phyloP scores from a whole-genome alignment of 2,888 invertebrate genomes.

The Muscina levida region DNA sequence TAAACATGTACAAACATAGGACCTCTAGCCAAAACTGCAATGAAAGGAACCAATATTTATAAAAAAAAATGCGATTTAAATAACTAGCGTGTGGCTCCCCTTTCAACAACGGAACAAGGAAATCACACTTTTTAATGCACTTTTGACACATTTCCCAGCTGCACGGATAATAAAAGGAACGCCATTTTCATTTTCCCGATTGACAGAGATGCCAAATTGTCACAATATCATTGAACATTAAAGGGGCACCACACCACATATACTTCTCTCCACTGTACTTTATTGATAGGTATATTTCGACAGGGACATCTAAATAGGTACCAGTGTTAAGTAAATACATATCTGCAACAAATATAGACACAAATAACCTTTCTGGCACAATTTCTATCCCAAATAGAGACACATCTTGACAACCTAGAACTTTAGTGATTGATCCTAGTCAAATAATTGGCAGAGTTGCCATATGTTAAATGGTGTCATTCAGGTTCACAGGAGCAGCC shows the following conservation, averaged over 20 bases:
- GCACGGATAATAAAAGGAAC: constrained; percentile 65
- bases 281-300: too few species aligned
- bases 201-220: constrained; percentile 39
- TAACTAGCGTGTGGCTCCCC: background rate
- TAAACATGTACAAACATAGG: background rate
- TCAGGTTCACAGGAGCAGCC: background rate
- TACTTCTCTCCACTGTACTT: too few species aligned
- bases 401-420: constrained; percentile 16
- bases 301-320: too few species aligned
- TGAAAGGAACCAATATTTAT: background rate
- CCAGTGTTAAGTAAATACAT: too few species aligned
- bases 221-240: too few species aligned
- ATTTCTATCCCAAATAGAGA: too few species aligned
- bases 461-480: constrained; percentile 11
- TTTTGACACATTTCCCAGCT: constrained; percentile 57
- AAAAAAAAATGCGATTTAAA: background rate
- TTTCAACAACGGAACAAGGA: constrained; percentile 8
- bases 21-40: constrained; percentile 17
- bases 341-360: too few species aligned
- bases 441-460: constrained; percentile 40
- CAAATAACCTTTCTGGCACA: too few species aligned
- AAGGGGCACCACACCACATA: too few species aligned
- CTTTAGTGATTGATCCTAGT: constrained; percentile 39
- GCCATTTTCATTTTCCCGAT: constrained; percentile 67
- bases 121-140: constrained; percentile 46